Evolutionary conservation across 2,113 vertebrate genomes (phyloP), one percentile per base, ranked within the genome.

Genomic region (Pteropus alecto): DNA sequence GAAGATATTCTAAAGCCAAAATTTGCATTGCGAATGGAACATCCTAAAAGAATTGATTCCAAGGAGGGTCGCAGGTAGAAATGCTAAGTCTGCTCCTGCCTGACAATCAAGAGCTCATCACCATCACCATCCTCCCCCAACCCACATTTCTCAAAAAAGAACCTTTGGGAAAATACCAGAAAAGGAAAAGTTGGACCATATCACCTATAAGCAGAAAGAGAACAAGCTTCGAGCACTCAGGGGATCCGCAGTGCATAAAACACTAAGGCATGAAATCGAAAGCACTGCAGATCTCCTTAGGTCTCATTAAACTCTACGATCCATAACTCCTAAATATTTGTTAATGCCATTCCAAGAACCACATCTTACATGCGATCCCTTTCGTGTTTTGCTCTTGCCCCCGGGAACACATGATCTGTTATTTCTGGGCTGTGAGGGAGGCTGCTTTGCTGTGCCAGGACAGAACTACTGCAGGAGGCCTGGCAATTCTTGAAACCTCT

Each of bases 1-100:
- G 26, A 96, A 94, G 54, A 96, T 8, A 74, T 5, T 91, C 30
- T 41, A 67, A 94, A 97, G 56, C 43, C 65, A 92, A 74, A 65
- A 86, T 76, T n/a, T 68, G 24, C 60, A 86, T 5, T 89, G 26
- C 38, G 56, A 81, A 63, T 13, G 33, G 46, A 70, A 54, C 24
- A 78, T 77, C 60, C 43, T 90, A 78, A 70, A 65, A 93, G 6
- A 19, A 88, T 67, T 48, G 73, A 76, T 84, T 88, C 22, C 28
- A 48, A 81, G 5, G n/a, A 73, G 2, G 61, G 30, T 63, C 30
- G 54, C 16, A 30, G 38, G 61, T 35, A 94, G 35, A 95, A 84
- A 78, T 38, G 58, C 18, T 54, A 78, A 93, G 28, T 33, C 28
- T 76, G 41, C 56, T 67, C 30, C 26, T 76, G 51, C 10, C 51